Evolutionary conservation across 2,888 invertebrate genomes (phyloP).

Genomic region (Tribolium freemani): DNA sequence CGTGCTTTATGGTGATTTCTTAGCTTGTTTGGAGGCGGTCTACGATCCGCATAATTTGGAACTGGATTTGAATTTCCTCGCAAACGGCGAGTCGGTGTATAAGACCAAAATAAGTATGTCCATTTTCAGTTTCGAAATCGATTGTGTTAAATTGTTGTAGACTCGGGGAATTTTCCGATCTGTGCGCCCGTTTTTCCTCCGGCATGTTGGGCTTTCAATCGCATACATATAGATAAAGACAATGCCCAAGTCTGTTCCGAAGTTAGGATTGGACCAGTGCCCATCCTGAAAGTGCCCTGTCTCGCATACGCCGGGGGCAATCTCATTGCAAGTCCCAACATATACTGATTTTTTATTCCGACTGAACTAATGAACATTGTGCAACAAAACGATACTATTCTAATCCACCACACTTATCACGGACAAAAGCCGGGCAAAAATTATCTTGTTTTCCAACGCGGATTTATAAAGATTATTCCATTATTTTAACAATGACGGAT

Average conservation of each 20-base stretch:
- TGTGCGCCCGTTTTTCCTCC: slow-evolving; percentile 40
- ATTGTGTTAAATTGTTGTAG: slow-evolving; percentile 28
- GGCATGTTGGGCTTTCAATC: slow-evolving; percentile 42
- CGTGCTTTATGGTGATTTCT: background rate
- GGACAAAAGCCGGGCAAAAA: background rate
- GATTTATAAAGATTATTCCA: background rate
- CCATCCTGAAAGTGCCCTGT: slow-evolving; percentile 36
- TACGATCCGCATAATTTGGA: slow-evolving; percentile 28
- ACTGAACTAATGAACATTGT: slow-evolving; percentile 6
- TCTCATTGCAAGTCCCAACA: slow-evolving; percentile 26
- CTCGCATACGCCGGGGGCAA: slow-evolving; percentile 26
- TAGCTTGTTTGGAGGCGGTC: slow-evolving; percentile 24
- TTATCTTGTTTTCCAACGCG: background rate
- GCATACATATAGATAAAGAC: slow-evolving; percentile 36
- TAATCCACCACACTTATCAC: background rate
- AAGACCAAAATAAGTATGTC: slow-evolving; percentile 30
- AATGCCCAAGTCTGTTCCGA: slow-evolving; percentile 36
- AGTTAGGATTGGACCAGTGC: slow-evolving; percentile 37
- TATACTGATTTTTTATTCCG: slow-evolving; percentile 13
- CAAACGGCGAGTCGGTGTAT: slow-evolving; percentile 23
- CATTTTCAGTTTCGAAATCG: background rate
- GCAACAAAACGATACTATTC: slow-evolving; percentile 1
- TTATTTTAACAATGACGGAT: background rate
- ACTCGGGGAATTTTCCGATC: slow-evolving; percentile 40
- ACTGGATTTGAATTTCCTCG: slow-evolving; percentile 13